Evolutionary conservation across 2,113 vertebrate species (phyloP).

Genomic region (Bothrops jararaca): DNA sequence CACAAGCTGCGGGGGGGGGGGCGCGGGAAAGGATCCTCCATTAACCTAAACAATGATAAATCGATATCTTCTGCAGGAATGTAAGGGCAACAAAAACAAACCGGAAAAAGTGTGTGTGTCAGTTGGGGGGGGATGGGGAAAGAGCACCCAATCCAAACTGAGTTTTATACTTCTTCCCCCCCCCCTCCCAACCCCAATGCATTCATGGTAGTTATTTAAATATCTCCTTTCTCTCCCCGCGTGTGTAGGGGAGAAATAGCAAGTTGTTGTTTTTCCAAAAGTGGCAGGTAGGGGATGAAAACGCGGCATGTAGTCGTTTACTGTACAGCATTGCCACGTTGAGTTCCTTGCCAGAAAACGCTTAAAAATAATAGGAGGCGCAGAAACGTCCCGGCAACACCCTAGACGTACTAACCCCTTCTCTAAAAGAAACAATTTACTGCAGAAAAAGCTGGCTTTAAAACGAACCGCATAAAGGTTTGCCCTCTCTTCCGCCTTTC

Average conservation of each 20-base stretch:
- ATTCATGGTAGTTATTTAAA: not conserved
- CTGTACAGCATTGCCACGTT: not conserved
- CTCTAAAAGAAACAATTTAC: not conserved
- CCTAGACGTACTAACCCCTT: not conserved
- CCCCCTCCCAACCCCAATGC: not conserved
- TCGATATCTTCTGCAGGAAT: conserved; percentile 20
- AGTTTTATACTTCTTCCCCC: not conserved
- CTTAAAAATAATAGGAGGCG: not conserved
- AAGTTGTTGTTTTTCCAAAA: not conserved
- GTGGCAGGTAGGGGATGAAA: too few relatives aligned
- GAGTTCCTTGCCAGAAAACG: not conserved
- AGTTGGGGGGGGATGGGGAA: not conserved
- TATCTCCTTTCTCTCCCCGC: not conserved
- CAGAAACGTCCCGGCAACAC: not conserved
- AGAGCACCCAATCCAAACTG: not conserved
- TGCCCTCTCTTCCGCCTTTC: not conserved
- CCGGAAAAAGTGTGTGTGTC: not conserved
- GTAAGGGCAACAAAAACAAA: conserved; percentile 1
- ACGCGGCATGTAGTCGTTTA: not conserved
- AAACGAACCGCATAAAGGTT: not conserved
- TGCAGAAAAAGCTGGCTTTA: not conserved
- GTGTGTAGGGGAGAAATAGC: not conserved
- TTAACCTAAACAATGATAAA: conserved; percentile 27
- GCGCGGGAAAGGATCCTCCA: conserved; percentile 3
- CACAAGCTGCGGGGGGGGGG: not conserved